These are phyloP conservation scores for Chirona hameri DNA, from an alignment of 2,888 invertebrate species.

Conservation along the genomic window DNA sequence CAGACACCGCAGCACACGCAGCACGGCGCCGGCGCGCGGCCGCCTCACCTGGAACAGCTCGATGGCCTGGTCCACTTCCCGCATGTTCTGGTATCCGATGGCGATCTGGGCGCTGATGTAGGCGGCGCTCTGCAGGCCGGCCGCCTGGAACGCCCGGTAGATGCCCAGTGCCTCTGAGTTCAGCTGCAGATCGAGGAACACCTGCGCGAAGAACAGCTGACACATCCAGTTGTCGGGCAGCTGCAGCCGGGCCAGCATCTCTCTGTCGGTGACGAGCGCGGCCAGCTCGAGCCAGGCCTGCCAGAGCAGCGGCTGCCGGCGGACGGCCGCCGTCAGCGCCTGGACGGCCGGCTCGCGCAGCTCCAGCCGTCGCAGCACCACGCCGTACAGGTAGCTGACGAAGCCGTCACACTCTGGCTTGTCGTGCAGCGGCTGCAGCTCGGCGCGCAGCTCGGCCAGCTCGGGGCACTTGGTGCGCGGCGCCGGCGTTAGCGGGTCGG, in stretches of 20 bases:
- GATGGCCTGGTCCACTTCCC: slow-evolving; percentile 86
- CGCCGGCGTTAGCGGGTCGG: slow-evolving; percentile 51
- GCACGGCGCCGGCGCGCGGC: too few relatives aligned
- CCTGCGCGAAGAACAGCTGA: slow-evolving; percentile 84
- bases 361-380: slow-evolving; percentile 82
- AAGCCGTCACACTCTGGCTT: slow-evolving; percentile 71
- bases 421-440: slow-evolving; percentile 46
- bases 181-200: slow-evolving; percentile 81
- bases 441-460: slow-evolving; percentile 42
- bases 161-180: slow-evolving; percentile 84
- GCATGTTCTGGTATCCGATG: slow-evolving; percentile 80
- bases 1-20: too few relatives aligned
- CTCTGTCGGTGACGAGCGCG: slow-evolving; percentile 74
- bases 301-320: slow-evolving; percentile 80
- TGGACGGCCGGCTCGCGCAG: slow-evolving; percentile 72
- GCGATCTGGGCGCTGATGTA: slow-evolving; percentile 91
- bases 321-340: slow-evolving; percentile 70
- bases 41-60: slow-evolving; percentile 58
- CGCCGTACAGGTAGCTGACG: slow-evolving; percentile 81
- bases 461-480: not conserved
- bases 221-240: slow-evolving; percentile 82
- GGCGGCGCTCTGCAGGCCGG: slow-evolving; percentile 81
- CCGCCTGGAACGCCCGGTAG: slow-evolving; percentile 68
- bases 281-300: slow-evolving; percentile 92
- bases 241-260: slow-evolving; percentile 55